These are phyloP conservation scores for Phalloptychus januarius DNA, from an alignment of 2,797 vertebrate species.

Conservation along the genomic window DNA sequence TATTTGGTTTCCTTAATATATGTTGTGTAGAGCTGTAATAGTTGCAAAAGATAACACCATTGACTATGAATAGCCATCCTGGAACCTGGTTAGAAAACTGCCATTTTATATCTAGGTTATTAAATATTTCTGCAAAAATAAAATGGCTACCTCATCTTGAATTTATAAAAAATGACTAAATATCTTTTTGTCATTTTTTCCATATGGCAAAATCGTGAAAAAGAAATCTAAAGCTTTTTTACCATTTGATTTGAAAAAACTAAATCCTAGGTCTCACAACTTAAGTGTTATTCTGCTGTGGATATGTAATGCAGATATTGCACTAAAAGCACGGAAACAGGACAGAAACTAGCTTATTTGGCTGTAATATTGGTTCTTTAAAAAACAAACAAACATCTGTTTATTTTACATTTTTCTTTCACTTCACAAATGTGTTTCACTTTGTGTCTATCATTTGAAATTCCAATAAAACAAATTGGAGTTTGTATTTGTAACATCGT, in stretches of 20 bases:
- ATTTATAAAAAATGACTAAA: background rate
- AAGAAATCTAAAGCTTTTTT: too few species aligned
- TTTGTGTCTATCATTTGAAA: background rate
- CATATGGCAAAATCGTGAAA: too few species aligned
- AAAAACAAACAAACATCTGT: background rate
- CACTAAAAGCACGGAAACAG: background rate
- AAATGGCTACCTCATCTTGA: background rate
- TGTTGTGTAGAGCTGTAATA: background rate
- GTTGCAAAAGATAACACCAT: background rate
- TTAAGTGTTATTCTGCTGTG: background rate
- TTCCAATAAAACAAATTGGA: background rate
- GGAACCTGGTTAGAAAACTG: background rate
- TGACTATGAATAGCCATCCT: background rate
- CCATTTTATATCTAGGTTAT: background rate
- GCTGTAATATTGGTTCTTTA: background rate
- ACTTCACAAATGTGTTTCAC: background rate
- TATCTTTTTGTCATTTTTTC: too few species aligned
- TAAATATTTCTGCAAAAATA: background rate
- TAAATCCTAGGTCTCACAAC: background rate
- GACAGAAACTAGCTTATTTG: background rate
- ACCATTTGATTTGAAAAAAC: background rate
- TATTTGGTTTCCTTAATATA: background rate
- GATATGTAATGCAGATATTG: background rate
- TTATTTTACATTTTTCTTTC: background rate
- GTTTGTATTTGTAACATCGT: background rate